Percentiles rank a stretch among this genome's conserved stretches.
Conservation (phyloP, 2,888 invertebrate species). For the Drosophila koepferae region DNA sequence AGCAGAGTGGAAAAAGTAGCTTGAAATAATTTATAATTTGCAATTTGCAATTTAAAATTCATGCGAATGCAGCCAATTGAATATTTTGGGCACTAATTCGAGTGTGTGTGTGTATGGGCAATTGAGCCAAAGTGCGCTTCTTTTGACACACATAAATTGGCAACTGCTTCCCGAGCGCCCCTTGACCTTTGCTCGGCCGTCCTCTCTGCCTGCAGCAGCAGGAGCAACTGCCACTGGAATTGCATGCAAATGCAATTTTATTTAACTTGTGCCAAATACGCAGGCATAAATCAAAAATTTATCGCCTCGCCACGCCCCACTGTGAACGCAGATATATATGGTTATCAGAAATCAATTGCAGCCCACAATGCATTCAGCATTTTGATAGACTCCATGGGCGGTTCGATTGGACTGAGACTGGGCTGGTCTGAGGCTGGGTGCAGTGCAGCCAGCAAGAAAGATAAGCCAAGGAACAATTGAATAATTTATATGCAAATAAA, state of each 20-base stretch:
- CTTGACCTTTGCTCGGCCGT: slow-evolving; percentile 8
- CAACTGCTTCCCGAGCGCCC: neutral
- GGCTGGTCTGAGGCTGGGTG: neutral
- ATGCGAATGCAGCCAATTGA: slow-evolving; percentile 23
- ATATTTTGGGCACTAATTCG: slow-evolving; percentile 25
- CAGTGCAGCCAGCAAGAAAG: slow-evolving; percentile 56
- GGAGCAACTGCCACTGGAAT: neutral
- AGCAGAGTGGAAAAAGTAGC: neutral
- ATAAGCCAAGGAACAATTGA: slow-evolving; percentile 72
- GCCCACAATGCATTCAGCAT: slow-evolving; percentile 63
- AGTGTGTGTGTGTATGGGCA: slow-evolving; percentile 7
- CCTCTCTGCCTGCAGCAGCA: slow-evolving; percentile 2
- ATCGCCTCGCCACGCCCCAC: slow-evolving; percentile 57
- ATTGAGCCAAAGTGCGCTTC: slow-evolving; percentile 11
- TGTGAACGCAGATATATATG: slow-evolving; percentile 22
- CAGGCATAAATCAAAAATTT: slow-evolving; percentile 68
- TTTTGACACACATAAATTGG: slow-evolving; percentile 37
- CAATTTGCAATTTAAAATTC: slow-evolving; percentile 15
- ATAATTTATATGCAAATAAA: slow-evolving; percentile 80
- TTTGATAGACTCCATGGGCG: slow-evolving; percentile 66
- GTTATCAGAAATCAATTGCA: slow-evolving; percentile 68
- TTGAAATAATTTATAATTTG: slow-evolving; percentile 16
- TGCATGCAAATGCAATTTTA: slow-evolving; percentile 52
- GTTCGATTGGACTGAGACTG: neutral
- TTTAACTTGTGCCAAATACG: slow-evolving; percentile 58